Percentiles rank a stretch among this genome's conserved stretches.
These are phyloP conservation scores for Pseudococcus viburni DNA, from an alignment of 2,888 invertebrate genomes.

Conservation along the genomic window DNA sequence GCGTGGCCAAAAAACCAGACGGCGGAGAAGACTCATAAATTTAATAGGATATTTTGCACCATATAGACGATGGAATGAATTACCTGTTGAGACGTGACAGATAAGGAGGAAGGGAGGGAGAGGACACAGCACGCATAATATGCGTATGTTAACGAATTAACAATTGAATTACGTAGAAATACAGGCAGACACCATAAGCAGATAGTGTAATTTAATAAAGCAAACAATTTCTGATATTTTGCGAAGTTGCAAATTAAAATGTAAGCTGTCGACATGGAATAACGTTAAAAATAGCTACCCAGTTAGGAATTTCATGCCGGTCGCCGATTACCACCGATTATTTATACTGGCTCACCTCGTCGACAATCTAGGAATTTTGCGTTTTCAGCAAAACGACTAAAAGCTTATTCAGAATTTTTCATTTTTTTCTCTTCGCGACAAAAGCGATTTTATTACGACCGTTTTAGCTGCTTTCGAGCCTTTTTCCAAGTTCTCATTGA, in stretches of 20 bases:
- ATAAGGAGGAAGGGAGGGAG: too few species aligned
- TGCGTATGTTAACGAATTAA: too few species aligned
- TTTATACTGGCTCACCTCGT: background rate
- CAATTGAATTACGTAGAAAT: background rate
- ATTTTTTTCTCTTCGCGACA: background rate
- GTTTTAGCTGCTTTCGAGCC: background rate
- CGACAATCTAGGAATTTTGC: background rate
- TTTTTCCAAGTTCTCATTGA: background rate
- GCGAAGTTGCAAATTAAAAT: background rate
- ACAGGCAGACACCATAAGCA: background rate
- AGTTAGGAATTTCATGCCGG: background rate
- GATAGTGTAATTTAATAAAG: background rate
- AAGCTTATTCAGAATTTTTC: background rate
- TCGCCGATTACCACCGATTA: background rate
- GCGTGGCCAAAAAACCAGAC: background rate
- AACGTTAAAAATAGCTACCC: background rate
- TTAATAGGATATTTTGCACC: background rate
- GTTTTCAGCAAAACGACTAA: background rate
- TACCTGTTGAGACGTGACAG: too few species aligned
- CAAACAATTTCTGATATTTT: constrained; percentile 21
- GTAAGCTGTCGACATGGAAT: background rate
- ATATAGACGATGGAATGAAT: background rate
- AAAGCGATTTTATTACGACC: background rate
- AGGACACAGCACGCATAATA: too few species aligned
- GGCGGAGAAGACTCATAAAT: background rate